A percentile compares a stretch with the other conserved stretches of the same genome.
phyloP scores from a whole-genome alignment of 2,888 invertebrate genomes.

The Atethmia centrago region DNA sequence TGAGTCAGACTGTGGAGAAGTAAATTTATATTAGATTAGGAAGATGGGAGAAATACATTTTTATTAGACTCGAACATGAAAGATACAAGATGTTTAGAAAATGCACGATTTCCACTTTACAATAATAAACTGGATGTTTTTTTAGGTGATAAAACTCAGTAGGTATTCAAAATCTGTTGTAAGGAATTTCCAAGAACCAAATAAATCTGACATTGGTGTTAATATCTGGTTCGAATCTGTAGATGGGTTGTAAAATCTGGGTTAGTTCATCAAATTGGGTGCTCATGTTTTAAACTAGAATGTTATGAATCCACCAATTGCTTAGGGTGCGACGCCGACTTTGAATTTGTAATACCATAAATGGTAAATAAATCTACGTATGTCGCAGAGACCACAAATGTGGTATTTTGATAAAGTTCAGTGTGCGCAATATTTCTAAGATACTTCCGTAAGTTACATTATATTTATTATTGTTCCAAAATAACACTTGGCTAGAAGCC shows the following conservation, averaged over 20 bases:
- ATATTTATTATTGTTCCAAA: conserved; percentile 11
- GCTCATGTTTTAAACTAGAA: background rate
- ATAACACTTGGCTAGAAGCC: conserved; percentile 41
- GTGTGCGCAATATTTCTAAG: conserved; percentile 10
- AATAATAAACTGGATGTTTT: background rate
- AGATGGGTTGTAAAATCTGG: background rate
- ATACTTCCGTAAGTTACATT: conserved; percentile 26
- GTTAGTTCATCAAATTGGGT: background rate
- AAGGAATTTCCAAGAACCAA: background rate
- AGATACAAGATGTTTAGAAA: background rate
- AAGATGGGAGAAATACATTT: conserved; percentile 39
- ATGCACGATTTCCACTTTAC: background rate
- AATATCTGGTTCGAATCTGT: background rate
- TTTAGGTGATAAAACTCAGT: background rate
- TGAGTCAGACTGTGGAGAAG: conserved; percentile 81
- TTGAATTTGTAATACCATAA: background rate
- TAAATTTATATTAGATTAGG: conserved; percentile 7
- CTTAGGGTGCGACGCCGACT: background rate
- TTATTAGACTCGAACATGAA: background rate
- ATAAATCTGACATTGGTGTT: background rate
- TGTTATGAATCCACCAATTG: background rate
- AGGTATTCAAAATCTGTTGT: too few species aligned
- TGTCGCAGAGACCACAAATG: background rate
- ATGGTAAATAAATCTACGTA: background rate
- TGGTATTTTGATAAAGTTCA: background rate